phyloP scores from a whole-genome alignment of 2,113 vertebrate genomes.

The Sciurus niger region DNA sequence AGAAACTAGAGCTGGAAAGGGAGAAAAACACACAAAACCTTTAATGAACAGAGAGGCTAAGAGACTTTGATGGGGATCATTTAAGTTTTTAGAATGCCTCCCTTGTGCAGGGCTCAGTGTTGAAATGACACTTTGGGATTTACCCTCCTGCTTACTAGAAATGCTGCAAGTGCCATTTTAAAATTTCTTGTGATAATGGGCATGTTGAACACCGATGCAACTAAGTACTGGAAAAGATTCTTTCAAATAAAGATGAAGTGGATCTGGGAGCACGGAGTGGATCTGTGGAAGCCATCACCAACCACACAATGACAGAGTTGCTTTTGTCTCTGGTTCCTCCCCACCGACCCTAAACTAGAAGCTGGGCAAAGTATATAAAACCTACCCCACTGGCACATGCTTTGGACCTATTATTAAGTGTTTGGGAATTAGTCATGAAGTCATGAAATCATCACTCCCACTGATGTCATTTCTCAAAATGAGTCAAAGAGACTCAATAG shows the following conservation, averaged over 20 bases:
- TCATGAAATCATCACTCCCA: constrained; percentile 59
- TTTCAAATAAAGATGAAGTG: constrained; percentile 32
- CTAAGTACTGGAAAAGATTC: constrained; percentile 50
- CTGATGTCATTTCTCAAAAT: constrained; percentile 54
- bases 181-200: constrained; percentile 55
- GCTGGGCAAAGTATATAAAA: not conserved
- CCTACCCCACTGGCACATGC: not conserved
- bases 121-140: not conserved
- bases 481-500: not conserved
- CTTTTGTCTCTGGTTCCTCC: constrained; percentile 2
- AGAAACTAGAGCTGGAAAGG: constrained; percentile 78
- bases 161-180: constrained; percentile 25
- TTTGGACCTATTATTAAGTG: constrained; percentile 57
- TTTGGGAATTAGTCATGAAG: constrained; percentile 55
- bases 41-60: constrained; percentile 53
- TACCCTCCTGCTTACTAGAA: constrained; percentile 63
- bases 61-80: not conserved
- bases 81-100: constrained; percentile 31
- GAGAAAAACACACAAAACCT: not conserved
- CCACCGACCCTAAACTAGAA: not conserved
- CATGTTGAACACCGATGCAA: constrained; percentile 58
- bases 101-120: not conserved
- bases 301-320: not conserved
- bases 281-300: not conserved
- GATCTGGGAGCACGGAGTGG: not conserved